Base-by-base conservation (phyloP, 2,113 vertebrate genomes). In the Tachysurus fulvidraco region DNA sequence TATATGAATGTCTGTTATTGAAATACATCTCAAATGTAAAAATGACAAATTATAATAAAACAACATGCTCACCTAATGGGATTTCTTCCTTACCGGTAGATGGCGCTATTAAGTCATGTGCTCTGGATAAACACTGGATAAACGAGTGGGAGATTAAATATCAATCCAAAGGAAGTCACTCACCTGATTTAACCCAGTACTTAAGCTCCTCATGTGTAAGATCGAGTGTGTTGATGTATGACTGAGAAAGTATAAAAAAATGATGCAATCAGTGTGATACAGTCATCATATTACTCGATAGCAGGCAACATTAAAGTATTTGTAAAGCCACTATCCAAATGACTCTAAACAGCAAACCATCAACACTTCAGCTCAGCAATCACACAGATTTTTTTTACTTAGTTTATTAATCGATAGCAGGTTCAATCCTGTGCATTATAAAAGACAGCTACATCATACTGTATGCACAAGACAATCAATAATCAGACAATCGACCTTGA, bases 11-110 rank as follows among this genome's bases (percentile, higher is more conserved):
- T 94, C 86, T 91, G 82, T 83, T 73, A 67, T 65, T 52, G 62
- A 91, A 90, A 88, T 87, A 91, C 44, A 11, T 93, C 89, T 92
- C 83, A 92, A 88, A 88, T 94, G 93, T 95, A 93, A 94, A 92
- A 88, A 89, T 87, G 87, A 89, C 91, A 87, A 93, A 90, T 87
- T 92, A 90, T 94, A 94, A 95, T 95, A 93, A 94, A 94, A 86
- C 44, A 89, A 93, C 88, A 80, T 84, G 17, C 3, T 23, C 30
- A 54, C 16, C 62, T 14, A 41, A 2, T 3, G 76, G n/a, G 9
- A 41, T 6, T 14, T 9, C 13, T 44, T 86, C 14, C 8, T 69
- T 19, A 65, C 59, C 89, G 41, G 86, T 64, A 90, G 89, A 84
- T 84, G 89, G 89, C 85, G 87, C 89, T 84, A 41, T 17, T 19